These are phyloP conservation scores for Brachypteracias leptosomus DNA, from an alignment of 2,113 vertebrate species.

Conservation along the genomic window DNA sequence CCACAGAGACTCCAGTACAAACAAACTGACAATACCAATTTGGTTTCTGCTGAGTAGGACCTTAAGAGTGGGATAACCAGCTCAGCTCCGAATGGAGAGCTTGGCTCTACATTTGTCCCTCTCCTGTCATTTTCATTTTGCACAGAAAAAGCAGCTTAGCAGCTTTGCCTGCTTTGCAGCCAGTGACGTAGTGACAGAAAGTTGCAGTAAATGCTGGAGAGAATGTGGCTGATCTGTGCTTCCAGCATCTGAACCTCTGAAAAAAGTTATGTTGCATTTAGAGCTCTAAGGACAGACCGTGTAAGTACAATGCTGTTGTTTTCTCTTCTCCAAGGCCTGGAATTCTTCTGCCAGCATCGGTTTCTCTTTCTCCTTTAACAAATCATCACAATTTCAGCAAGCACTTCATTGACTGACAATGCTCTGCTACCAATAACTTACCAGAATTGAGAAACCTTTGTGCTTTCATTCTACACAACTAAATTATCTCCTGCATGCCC, in stretches of 20 bases:
- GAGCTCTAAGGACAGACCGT: not conserved
- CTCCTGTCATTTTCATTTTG: constrained; percentile 26
- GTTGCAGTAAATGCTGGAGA: not conserved
- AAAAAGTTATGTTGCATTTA: not conserved
- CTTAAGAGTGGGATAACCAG: constrained; percentile 12
- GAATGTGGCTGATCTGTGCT: not conserved
- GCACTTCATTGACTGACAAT: not conserved
- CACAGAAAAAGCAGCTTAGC: not conserved
- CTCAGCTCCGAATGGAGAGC: not conserved
- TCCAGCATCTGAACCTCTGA: not conserved
- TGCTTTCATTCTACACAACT: not conserved
- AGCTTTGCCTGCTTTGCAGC: not conserved
- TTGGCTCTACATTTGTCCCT: constrained; percentile 25
- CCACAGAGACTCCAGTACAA: constrained; percentile 7
- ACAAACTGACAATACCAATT: constrained; percentile 16
- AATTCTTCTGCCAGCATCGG: not conserved
- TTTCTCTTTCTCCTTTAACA: constrained; percentile 23
- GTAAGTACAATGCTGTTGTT: not conserved
- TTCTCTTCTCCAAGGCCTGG: not conserved
- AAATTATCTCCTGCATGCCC: constrained; percentile 29
- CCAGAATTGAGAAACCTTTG: constrained; percentile 27
- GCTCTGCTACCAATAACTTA: constrained; percentile 26
- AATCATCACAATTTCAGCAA: not conserved
- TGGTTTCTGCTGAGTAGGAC: constrained; percentile 40
- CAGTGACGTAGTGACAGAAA: not conserved